Evolutionary conservation across 1,140 invertebrate genomes (phyloP).

Genomic region (Euschistus heros): DNA sequence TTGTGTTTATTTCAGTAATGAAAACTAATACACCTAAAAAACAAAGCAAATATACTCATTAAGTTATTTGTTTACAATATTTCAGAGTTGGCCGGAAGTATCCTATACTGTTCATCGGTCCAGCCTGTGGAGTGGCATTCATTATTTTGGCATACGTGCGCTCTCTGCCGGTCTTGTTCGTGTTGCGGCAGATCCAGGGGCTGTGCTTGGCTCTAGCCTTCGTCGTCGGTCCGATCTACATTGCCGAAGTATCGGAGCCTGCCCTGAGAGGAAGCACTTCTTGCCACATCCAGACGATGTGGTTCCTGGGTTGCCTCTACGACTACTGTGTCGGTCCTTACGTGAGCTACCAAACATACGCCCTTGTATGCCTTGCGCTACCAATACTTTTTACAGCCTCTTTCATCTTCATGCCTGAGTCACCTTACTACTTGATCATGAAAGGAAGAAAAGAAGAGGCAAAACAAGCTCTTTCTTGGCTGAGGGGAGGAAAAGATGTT

Average conservation of each 20-base stretch:
- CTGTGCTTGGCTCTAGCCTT: conserved; percentile 60
- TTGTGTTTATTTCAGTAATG: no score
- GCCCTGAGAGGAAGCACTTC: conserved; percentile 28
- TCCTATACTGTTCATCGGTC: conserved; percentile 58
- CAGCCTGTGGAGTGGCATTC: conserved; percentile 55
- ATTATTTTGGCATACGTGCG: conserved; percentile 43
- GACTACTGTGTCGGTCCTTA: conserved; percentile 64
- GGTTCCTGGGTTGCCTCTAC: conserved; percentile 63
- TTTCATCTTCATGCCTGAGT: conserved; percentile 68
- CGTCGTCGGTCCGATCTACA: conserved; percentile 69
- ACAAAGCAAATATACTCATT: no score
- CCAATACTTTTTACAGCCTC: conserved; percentile 51
- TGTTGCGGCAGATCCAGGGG: conserved; percentile 38
- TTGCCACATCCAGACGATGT: conserved; percentile 30
- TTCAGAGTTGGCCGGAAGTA: conserved; percentile 26
- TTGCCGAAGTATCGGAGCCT: conserved; percentile 58
- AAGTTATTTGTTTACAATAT: not conserved
- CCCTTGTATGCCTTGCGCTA: conserved; percentile 48
- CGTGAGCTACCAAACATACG: conserved; percentile 52
- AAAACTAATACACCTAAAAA: no score
- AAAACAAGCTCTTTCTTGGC: conserved; percentile 46
- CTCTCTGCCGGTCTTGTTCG: conserved; percentile 42
- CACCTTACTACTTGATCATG: conserved; percentile 57
- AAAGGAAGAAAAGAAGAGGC: conserved; percentile 51
- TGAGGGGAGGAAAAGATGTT: conserved; percentile 40